A percentile compares a stretch with the other conserved stretches of the same genome.
Evolutionary conservation across 2,888 invertebrate species (phyloP).

Genomic region (Drosophila stalkeri): DNA sequence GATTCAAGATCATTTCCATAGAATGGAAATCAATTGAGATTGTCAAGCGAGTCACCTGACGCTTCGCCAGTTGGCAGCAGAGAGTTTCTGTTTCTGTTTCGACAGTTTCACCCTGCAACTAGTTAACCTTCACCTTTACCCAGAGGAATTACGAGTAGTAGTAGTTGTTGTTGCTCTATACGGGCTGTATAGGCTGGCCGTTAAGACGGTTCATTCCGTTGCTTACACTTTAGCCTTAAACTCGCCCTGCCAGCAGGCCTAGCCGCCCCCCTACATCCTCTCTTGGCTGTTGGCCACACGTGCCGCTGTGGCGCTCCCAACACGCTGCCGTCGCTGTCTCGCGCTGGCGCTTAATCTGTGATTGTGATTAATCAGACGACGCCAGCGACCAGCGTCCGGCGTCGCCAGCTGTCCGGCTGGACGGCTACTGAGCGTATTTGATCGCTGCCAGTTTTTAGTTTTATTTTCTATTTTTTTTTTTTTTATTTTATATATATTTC

Average conservation of each 20-base stretch:
- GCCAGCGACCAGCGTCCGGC: constrained; percentile 58
- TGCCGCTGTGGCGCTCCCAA: constrained; percentile 53
- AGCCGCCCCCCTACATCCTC: not conserved
- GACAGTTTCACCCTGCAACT: constrained; percentile 54
- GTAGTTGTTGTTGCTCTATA: constrained; percentile 1
- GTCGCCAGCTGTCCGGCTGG: constrained; percentile 57
- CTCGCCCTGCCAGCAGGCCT: not conserved
- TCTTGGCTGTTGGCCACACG: constrained; percentile 40
- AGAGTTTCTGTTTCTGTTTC: constrained; percentile 16
- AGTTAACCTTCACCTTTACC: constrained; percentile 56
- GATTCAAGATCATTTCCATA: constrained; percentile 32
- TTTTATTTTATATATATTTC: constrained; percentile 27
- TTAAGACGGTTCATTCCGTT: constrained; percentile 5
- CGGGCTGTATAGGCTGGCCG: constrained; percentile 4
- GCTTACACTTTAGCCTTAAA: not conserved
- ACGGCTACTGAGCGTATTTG: constrained; percentile 73
- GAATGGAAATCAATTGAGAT: constrained; percentile 25
- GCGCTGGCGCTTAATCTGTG: constrained; percentile 77
- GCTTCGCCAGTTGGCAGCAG: constrained; percentile 10
- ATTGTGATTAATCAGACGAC: constrained; percentile 76
- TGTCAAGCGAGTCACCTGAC: constrained; percentile 40
- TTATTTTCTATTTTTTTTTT: constrained; percentile 44
- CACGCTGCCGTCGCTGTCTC: constrained; percentile 41
- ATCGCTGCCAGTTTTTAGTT: constrained; percentile 54
- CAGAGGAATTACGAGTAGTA: constrained; percentile 9